Evolutionary conservation across 2,113 vertebrate genomes (phyloP).

Genomic region (Antigone vipio): DNA sequence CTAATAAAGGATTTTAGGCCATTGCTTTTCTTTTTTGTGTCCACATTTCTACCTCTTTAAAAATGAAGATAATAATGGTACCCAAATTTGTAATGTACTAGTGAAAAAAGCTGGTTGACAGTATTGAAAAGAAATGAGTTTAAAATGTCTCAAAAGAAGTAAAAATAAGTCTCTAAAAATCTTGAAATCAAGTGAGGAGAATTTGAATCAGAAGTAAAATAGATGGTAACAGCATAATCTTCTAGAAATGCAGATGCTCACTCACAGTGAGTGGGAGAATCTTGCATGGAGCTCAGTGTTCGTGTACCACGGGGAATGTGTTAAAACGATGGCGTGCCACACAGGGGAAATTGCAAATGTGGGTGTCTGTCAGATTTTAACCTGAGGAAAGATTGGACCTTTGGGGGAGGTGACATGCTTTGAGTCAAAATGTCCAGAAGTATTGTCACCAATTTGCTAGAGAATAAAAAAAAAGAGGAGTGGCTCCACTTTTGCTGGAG

Average conservation of each 20-base stretch:
- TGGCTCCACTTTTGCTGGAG: not conserved
- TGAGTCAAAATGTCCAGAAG: conserved; percentile 5
- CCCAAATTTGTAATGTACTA: not conserved
- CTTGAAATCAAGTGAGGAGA: conserved; percentile 5
- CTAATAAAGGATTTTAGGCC: not conserved
- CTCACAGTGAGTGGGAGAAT: conserved; percentile 59
- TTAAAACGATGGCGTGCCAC: not conserved
- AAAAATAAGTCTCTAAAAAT: conserved; percentile 46
- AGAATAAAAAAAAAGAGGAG: not conserved
- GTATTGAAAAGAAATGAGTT: not conserved
- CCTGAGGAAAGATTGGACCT: not conserved
- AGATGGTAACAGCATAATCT: conserved; percentile 28
- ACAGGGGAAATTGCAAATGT: not conserved
- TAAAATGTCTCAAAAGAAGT: conserved; percentile 15
- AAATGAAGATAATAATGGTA: not conserved
- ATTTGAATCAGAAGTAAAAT: conserved; percentile 55
- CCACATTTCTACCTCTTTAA: not conserved
- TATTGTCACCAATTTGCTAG: not conserved
- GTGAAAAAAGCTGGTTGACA: not conserved
- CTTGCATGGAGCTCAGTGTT: conserved; percentile 13
- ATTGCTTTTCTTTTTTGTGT: not conserved
- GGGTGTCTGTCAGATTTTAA: conserved; percentile 32
- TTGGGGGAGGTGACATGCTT: not conserved
- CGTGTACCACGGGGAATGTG: conserved; percentile 43
- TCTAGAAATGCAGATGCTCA: conserved; percentile 47